Evolutionary conservation across 2,888 invertebrate species (phyloP).

Genomic region (Bombyx huttoni): DNA sequence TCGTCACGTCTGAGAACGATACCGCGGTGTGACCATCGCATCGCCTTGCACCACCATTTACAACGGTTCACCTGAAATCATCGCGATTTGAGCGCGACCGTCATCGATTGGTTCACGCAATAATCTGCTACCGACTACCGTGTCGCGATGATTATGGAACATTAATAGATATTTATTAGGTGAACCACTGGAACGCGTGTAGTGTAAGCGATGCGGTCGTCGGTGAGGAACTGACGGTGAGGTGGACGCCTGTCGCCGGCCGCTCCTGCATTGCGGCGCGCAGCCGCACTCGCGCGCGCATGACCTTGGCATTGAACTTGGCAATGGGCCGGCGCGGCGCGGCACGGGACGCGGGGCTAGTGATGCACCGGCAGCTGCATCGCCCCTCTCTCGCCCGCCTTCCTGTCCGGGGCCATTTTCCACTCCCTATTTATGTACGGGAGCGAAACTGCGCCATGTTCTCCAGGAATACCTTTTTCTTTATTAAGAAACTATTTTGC

Average conservation of each 20-base stretch:
- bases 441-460: slow-evolving; percentile 12
- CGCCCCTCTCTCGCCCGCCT: slow-evolving; percentile 48
- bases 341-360: slow-evolving; percentile 24
- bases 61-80: slow-evolving; percentile 25
- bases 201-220: slow-evolving; percentile 40
- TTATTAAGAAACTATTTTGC: neutral
- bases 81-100: slow-evolving; percentile 8
- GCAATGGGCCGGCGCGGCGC: slow-evolving; percentile 68
- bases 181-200: slow-evolving; percentile 26
- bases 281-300: slow-evolving; percentile 75
- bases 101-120: slow-evolving; percentile 3
- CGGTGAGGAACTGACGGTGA: slow-evolving; percentile 58
- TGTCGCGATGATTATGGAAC: slow-evolving; percentile 17
- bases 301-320: slow-evolving; percentile 89
- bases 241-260: slow-evolving; percentile 48
- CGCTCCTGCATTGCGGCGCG: slow-evolving; percentile 78
- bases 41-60: slow-evolving; percentile 18
- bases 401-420: slow-evolving; percentile 23
- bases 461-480: neutral
- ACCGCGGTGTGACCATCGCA: slow-evolving; percentile 17
- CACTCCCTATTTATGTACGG: slow-evolving; percentile 15
- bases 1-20: slow-evolving; percentile 21
- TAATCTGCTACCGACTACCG: slow-evolving; percentile 8
- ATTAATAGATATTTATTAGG: slow-evolving; percentile 26
- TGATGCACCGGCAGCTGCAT: slow-evolving; percentile 64